These are phyloP conservation scores for Neria commutata DNA, from an alignment of 2,888 invertebrate genomes.

Conservation along the genomic window DNA sequence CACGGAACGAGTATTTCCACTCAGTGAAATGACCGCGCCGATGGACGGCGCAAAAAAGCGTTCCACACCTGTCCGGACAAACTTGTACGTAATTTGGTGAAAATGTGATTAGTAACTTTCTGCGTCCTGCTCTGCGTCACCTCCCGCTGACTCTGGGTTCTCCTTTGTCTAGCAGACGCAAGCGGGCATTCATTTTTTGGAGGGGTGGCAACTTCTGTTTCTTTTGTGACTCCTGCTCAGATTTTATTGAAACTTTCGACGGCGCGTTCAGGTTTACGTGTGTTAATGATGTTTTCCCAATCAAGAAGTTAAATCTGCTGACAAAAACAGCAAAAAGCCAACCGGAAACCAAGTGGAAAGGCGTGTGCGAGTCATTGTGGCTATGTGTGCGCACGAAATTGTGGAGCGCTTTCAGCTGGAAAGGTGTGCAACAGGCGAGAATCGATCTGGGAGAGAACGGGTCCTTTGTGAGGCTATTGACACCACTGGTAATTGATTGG, in stretches of 20 bases:
- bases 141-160: conserved; percentile 41
- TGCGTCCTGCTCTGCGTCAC: conserved; percentile 19
- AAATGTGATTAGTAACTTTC: conserved; percentile 57
- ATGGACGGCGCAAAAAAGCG: not conserved
- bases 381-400: too few species aligned
- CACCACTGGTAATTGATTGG: too few species aligned
- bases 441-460: too few species aligned
- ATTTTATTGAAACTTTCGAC: conserved; percentile 21
- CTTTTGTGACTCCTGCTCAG: conserved; percentile 14
- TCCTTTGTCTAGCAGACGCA: conserved; percentile 37
- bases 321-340: not conserved
- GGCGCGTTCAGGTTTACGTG: conserved; percentile 39
- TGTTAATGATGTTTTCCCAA: conserved; percentile 57
- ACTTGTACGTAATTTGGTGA: conserved; percentile 52
- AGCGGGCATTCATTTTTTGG: not conserved
- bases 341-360: too few species aligned
- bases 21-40: not conserved
- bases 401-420: too few species aligned
- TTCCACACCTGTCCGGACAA: conserved; percentile 31
- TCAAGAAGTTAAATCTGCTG: conserved; percentile 52
- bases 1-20: not conserved
- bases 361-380: too few species aligned
- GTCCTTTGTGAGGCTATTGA: too few species aligned
- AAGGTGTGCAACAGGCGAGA: too few species aligned
- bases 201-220: not conserved